Evolutionary conservation across 2,888 invertebrate genomes (phyloP), one percentile per base, ranked within the genome.

Genomic region (Phaedon cochleariae): DNA sequence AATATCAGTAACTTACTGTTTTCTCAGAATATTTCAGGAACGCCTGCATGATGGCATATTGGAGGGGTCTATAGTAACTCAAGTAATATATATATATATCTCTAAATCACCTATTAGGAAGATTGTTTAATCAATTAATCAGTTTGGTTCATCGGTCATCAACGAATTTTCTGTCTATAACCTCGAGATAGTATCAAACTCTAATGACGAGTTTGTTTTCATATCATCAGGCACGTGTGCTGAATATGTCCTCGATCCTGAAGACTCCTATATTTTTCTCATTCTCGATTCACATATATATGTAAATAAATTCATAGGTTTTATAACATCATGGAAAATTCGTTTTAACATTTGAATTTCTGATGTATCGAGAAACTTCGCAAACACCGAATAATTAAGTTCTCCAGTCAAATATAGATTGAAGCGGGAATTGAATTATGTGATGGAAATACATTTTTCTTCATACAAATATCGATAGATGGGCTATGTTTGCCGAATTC

Each of bases 241-340:
- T 41, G 12, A 41, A n/a, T 41, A 41, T 10, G 1, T 41, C 12
- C 4, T 15, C 41, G 15, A 41, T 41, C 15, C 41, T 41, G 6
- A 9, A 2, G 31, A 34, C 4, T 41, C n/a, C 26, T 26, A 26
- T 26, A 26, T 26, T 26, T 6, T 41, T 41, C 41, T 2, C 12
- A 1, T 41, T 41, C 15, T n/a, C 41, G 15, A 41, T 41, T 34
- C 31, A 7, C 12, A 41, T 41, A 61, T 61, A 37, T 64, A 68
- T 65, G 68, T 61, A 68, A 68, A 68, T 68, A 64, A 49, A 68
- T 68, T 65, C 65, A 68, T 65, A 54, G 64, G 57, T 51, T 68
- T 61, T 61, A 60, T 61, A 65, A 68, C 59, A 59, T 62, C 48
- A 68, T 68, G 34, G 59, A 54, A 59, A 59, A 57, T 66, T 63